Conservation (phyloP, 2,797 vertebrate species). For the Sebastes hubbsi region DNA sequence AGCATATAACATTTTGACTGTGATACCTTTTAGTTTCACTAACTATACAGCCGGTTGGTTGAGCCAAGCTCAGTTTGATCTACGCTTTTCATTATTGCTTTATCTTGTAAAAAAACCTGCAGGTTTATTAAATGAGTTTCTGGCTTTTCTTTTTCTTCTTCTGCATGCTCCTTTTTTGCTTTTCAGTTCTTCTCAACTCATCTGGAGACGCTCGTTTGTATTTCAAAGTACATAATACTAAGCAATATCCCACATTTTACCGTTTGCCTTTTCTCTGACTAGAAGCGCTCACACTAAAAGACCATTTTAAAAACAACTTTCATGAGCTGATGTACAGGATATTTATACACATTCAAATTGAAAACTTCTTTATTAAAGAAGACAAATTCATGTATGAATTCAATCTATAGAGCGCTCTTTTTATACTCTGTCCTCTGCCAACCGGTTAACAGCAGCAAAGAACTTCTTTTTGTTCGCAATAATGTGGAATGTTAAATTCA, state of each 20-base stretch:
- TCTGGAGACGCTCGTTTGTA: slow-evolving; percentile 7
- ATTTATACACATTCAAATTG: slow-evolving; percentile 33
- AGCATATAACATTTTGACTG: neutral
- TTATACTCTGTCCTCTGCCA: slow-evolving; percentile 53
- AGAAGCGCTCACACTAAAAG: neutral
- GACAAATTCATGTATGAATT: neutral
- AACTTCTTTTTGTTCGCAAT: slow-evolving; percentile 33
- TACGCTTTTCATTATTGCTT: slow-evolving; percentile 29
- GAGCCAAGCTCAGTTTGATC: neutral
- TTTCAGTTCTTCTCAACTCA: neutral
- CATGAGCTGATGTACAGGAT: slow-evolving; percentile 33
- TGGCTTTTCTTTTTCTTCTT: slow-evolving; percentile 39
- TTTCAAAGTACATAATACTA: neutral
- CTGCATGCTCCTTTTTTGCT: slow-evolving; percentile 37
- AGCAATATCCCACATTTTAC: slow-evolving; percentile 45
- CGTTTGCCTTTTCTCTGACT: neutral
- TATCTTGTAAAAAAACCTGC: slow-evolving; percentile 7
- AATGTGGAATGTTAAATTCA: slow-evolving; percentile 50
- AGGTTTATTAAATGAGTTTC: slow-evolving; percentile 17
- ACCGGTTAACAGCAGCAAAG: slow-evolving; percentile 20
- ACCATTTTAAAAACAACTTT: slow-evolving; percentile 1
- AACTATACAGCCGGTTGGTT: slow-evolving; percentile 15
- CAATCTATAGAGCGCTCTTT: slow-evolving; percentile 11
- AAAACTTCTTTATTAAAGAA: slow-evolving; percentile 20
- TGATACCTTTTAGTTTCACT: slow-evolving; percentile 25